Evolutionary conservation across 2,797 vertebrate genomes (phyloP).

Genomic region (Macrochelys suwanniensis): DNA sequence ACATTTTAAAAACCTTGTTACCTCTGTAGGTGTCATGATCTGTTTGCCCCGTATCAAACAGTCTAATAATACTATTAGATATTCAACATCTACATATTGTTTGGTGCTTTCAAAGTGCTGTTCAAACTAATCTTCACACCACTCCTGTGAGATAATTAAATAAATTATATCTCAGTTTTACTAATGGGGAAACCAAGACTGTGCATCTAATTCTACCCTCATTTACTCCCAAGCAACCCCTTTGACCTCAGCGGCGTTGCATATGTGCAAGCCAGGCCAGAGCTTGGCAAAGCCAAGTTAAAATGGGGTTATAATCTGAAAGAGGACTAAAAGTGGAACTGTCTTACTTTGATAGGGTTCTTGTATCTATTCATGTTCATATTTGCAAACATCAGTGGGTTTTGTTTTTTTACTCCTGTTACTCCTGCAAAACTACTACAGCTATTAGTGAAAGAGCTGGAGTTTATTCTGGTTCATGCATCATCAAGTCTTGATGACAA

Average conservation of each 20-base stretch:
- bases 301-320: not conserved
- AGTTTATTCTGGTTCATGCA: not conserved
- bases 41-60: not conserved
- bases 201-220: not conserved
- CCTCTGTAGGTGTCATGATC: not conserved
- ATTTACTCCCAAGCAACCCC: not conserved
- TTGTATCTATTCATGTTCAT: not conserved
- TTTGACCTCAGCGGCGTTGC: not conserved
- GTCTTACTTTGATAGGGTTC: not conserved
- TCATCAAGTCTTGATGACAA: not conserved
- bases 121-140: not conserved
- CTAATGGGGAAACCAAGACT: not conserved
- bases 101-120: not conserved
- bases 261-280: too few species aligned
- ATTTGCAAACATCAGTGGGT: not conserved
- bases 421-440: not conserved
- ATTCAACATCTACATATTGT: not conserved
- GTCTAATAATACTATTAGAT: not conserved
- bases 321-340: not conserved
- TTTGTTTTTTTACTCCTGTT: not conserved
- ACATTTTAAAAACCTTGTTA: not conserved
- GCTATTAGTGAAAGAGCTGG: not conserved
- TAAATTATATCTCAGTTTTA: not conserved
- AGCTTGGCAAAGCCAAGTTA: not conserved
- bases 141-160: not conserved